Conservation (phyloP, 2,113 vertebrate genomes). For the Acinonyx jubatus region DNA sequence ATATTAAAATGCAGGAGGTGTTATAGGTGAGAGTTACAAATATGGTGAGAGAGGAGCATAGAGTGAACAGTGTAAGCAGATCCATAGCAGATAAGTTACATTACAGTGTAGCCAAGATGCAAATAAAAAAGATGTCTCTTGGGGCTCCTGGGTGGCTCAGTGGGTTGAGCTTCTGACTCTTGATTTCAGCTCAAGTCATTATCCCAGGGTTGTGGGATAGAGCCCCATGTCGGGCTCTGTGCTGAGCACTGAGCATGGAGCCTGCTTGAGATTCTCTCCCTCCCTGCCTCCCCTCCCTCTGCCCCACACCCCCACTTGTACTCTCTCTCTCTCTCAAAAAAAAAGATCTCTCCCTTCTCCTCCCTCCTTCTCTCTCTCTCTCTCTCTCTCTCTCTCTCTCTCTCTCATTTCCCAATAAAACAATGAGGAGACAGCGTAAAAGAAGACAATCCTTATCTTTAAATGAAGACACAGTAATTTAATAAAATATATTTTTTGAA, state of each 20-base stretch:
- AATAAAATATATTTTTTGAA: conserved; percentile 54
- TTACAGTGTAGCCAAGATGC: not conserved
- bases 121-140: not conserved
- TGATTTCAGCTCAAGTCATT: no score
- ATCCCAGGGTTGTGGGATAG: no score
- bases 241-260: no score
- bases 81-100: not conserved
- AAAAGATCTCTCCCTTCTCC: not conserved
- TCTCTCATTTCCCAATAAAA: not conserved
- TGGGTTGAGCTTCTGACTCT: no score
- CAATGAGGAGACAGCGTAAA: conserved; percentile 1
- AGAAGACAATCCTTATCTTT: conserved; percentile 33
- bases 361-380: not conserved
- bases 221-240: no score
- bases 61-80: not conserved
- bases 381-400: not conserved
- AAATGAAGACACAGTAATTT: conserved; percentile 43
- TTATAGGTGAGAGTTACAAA: not conserved
- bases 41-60: accelerated
- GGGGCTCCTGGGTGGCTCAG: no score
- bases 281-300: no score
- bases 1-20: not conserved
- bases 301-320: no score
- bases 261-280: no score
- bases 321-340: not conserved